Base-by-base conservation (phyloP, 2,113 vertebrate genomes). In the Leucoraja erinaceus region DNA sequence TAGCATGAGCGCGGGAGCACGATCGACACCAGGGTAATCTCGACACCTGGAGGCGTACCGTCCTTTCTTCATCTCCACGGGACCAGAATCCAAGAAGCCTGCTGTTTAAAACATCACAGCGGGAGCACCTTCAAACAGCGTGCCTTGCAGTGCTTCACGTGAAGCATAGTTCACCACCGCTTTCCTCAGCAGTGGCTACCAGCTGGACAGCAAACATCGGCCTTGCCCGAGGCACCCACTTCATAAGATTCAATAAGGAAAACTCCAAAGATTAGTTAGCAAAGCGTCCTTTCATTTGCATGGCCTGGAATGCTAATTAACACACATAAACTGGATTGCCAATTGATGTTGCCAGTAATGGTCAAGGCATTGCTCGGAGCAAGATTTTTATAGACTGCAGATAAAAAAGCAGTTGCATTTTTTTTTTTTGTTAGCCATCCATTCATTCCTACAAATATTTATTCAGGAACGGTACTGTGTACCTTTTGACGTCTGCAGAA, bases 371-470 rank as follows among this genome's bases (percentile, higher is more conserved):
- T 66, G 83, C 28, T 86, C 6, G 59, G 14, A 31, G 61, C n/a
- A 61, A 66, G 28, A 5, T 63, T 86, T 63, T n/a, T 63, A 18
- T 86, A 31, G 22, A 16, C 28, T 66, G 20, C 59, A 88, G 83
- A 66, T 66, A 63, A n/a, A 66, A 47, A 31, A 88, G 61, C 59
- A 2, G 59, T 88, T 88, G 59, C 63, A 47, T 47, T 47, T 47
- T 10, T 28, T 61, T 86, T 63, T 63, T 63, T 28, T 63, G 63
- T 88, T 59, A 88, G 28, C 8, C 38, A 5, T 63, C 83, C 18
- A 63, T 88, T 88, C 83, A 88, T 88, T 88, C 59, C 28, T 61
- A 63, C 59, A 7, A 12, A 16, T 88, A 88, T 88, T 88, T 88
- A 88, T 88, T 66, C 83, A 88, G 83, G 59, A 88, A 20, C 28